Percentiles rank a stretch among this genome's conserved stretches.
Evolutionary conservation across 1,140 invertebrate species (phyloP).

Genomic region (Drosophila pseudoananassae): DNA sequence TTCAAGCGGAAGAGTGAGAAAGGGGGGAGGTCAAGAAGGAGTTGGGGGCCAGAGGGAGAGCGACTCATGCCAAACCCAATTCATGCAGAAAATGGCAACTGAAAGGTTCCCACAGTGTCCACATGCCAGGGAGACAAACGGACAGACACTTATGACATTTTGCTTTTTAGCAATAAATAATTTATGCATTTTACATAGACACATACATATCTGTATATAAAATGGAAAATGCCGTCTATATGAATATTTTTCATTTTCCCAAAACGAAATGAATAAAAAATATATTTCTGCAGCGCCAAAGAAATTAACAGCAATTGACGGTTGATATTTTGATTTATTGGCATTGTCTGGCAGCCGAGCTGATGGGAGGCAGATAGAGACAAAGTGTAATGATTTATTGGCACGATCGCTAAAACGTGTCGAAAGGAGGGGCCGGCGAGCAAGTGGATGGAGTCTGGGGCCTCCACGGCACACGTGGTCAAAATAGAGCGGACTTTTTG

Average conservation of each 20-base stretch:
- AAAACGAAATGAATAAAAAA: constrained; percentile 14
- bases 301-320: constrained; percentile 64
- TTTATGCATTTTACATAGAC: constrained; percentile 53
- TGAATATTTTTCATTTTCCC: constrained; percentile 5
- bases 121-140: constrained; percentile 34
- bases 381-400: constrained; percentile 51
- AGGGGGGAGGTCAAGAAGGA: not conserved
- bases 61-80: constrained; percentile 20
- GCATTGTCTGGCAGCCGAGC: constrained; percentile 31
- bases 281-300: constrained; percentile 44
- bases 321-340: constrained; percentile 61
- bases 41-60: not conserved
- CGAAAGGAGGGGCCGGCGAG: constrained; percentile 33
- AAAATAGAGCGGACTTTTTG: constrained; percentile 37
- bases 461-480: constrained; percentile 31
- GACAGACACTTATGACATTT: constrained; percentile 56
- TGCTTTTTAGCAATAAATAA: constrained; percentile 64
- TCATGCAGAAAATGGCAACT: constrained; percentile 36
- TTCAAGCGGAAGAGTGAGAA: constrained; percentile 16
- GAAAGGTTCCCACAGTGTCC: constrained; percentile 57
- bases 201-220: not conserved
- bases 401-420: constrained; percentile 55
- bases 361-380: constrained; percentile 29
- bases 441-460: constrained; percentile 19
- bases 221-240: constrained; percentile 6